Evolutionary conservation across 2,113 vertebrate genomes (phyloP).

Genomic region (Ochotona princeps): DNA sequence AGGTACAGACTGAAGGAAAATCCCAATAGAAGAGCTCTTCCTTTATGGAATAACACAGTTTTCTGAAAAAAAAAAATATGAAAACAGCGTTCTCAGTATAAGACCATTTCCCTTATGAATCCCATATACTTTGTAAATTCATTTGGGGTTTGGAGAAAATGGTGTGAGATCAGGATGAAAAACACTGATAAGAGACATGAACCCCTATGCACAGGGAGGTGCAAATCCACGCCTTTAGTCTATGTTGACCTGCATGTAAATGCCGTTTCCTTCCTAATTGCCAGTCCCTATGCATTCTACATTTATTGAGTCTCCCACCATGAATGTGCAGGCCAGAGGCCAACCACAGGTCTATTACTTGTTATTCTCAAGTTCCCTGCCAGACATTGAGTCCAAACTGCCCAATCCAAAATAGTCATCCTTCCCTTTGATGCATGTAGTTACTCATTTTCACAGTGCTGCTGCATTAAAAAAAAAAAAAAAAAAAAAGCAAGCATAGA

Average conservation of each 20-base stretch:
- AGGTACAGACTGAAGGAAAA: slow-evolving; percentile 16
- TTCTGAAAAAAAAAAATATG: background rate
- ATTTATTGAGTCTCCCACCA: background rate
- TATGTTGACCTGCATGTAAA: background rate
- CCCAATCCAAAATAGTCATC: background rate
- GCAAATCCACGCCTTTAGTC: background rate
- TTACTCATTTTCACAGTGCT: background rate
- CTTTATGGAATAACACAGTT: slow-evolving; percentile 50
- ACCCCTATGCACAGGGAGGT: background rate
- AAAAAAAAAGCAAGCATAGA: background rate
- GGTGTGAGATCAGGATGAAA: background rate
- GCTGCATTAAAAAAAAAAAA: background rate
- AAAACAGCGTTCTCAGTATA: background rate
- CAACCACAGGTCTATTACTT: background rate
- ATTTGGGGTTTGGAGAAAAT: background rate
- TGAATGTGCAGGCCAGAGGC: background rate
- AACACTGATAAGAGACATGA: background rate
- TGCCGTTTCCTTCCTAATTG: background rate
- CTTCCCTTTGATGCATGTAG: background rate
- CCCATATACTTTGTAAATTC: background rate
- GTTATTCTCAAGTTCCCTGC: background rate
- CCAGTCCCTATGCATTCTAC: background rate
- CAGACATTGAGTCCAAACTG: background rate
- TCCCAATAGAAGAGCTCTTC: slow-evolving; percentile 38
- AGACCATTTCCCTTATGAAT: background rate